phyloP scores from a whole-genome alignment of 2,888 invertebrate genomes.

The Anoplius nigerrimus region DNA sequence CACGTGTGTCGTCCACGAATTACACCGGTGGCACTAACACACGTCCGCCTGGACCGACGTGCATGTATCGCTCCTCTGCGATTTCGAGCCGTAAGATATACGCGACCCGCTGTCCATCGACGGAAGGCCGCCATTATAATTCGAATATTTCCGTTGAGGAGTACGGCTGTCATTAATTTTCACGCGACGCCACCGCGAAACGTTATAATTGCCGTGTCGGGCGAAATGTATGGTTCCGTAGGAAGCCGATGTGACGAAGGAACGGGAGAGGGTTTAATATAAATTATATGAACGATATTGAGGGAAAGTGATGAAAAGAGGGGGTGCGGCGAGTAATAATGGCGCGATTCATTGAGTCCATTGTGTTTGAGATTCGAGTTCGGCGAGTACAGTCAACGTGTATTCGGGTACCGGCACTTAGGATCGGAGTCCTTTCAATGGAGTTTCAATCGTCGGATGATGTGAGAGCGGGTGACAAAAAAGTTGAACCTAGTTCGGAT shows the following conservation, averaged over 20 bases:
- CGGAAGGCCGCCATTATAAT: background rate
- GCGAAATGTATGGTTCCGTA: too few relatives aligned
- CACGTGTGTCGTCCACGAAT: conserved; percentile 15
- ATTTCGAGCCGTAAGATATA: too few relatives aligned
- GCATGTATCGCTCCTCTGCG: too few relatives aligned
- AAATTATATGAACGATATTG: background rate
- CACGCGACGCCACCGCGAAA: too few relatives aligned
- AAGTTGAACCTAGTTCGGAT: too few relatives aligned
- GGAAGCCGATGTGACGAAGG: too few relatives aligned
- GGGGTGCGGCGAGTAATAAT: conserved; percentile 57
- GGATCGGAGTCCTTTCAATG: conserved; percentile 60
- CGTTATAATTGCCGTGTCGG: too few relatives aligned
- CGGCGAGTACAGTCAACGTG: conserved; percentile 60
- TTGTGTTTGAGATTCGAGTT: conserved; percentile 65
- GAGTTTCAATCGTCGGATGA: conserved; percentile 63
- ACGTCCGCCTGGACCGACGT: background rate
- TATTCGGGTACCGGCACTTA: conserved; percentile 48
- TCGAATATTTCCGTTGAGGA: too few relatives aligned
- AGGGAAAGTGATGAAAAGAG: conserved; percentile 3
- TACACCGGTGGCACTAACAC: conserved; percentile 7
- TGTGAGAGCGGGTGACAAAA: conserved; percentile 21
- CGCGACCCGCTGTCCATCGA: conserved; percentile 2
- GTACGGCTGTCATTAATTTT: too few relatives aligned
- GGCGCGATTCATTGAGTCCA: conserved; percentile 66
- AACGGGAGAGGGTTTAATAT: too few relatives aligned